Base-by-base conservation (phyloP, 2,888 invertebrate genomes). In the Calliphora vomitoria region DNA sequence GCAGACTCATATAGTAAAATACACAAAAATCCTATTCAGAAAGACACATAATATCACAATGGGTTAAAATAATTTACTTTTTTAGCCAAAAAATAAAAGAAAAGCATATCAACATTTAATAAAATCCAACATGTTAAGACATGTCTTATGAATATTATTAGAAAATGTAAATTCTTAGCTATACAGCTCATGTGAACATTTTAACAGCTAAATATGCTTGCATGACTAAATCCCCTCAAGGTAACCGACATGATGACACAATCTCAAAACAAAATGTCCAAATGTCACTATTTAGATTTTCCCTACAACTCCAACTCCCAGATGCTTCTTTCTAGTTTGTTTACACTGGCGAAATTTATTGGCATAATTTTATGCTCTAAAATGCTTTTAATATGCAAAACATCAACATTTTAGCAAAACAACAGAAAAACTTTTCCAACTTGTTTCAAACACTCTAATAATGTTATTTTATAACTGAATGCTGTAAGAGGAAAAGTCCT, bases 381-480 rank as follows among this genome's bases (percentile, higher is more conserved):
- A 81, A 78, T 62, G 72, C 44, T 84, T 87, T 87, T 84, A 84
- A 78, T 84, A 87, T 79, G 75, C 84, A 87, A 80, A 84, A 71
- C 75, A 75, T 50, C 75, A 79, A 38, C 55, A 62, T 62, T 44
- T 31, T 55, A 81, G 20, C 58, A 47, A 38, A 58, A 68, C 75
- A 72, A 47, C 44, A n/a, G 62, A 18, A 81, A 71, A 87, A 85
- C 82, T 74, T 85, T 85, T 47, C 58, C 44, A 44, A 44, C 35
- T 35, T 35, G 35, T 0, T 35, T 35, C 4, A 38, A 79, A 80
- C 44, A 20, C 60, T 20, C 50, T 50, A 75, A 76, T 71, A 78
- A 78, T 86, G 44, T 74, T 58, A 76, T 50, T 35, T 6, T 50
- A 35, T 62, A 10, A 20, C 35, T 35, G 41, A 31, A 31, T 78